Conservation (phyloP, 2,797 vertebrate species). For the Eidolon dupreanum region DNA sequence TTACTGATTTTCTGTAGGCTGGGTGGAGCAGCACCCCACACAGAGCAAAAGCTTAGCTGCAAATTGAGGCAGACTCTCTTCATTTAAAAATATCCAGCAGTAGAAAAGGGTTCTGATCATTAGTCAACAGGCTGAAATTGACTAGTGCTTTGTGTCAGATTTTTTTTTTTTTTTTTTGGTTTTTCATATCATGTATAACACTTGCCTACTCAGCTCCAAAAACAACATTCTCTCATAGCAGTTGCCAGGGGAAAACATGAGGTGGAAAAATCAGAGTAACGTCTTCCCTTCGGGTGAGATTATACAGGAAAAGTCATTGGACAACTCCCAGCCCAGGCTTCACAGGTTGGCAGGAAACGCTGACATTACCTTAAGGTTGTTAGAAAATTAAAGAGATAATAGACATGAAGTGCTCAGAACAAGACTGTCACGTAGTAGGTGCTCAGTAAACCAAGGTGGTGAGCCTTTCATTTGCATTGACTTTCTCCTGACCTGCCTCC, state of each 20-base stretch:
- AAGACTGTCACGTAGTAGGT: not conserved
- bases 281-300: conserved; percentile 62
- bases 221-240: conserved; percentile 57
- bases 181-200: conserved; percentile 40
- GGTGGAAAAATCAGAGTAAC: conserved; percentile 73
- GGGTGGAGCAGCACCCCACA: not conserved
- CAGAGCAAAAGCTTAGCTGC: not conserved
- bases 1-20: not conserved
- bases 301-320: conserved; percentile 63
- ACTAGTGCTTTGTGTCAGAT: not conserved
- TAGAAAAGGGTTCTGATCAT: not conserved
- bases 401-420: not conserved
- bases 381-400: not conserved
- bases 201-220: conserved; percentile 57
- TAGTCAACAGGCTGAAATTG: conserved; percentile 1
- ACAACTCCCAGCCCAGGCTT: conserved; percentile 44
- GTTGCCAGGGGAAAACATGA: conserved; percentile 58
- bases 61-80: not conserved
- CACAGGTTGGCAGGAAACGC: conserved; percentile 27
- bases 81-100: not conserved
- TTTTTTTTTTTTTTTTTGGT: not conserved
- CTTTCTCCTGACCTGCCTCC: not conserved
- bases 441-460: not conserved
- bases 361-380: not conserved
- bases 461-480: not conserved